Conservation (phyloP, 2,797 vertebrate species). For the Aulostomus chinensis region DNA sequence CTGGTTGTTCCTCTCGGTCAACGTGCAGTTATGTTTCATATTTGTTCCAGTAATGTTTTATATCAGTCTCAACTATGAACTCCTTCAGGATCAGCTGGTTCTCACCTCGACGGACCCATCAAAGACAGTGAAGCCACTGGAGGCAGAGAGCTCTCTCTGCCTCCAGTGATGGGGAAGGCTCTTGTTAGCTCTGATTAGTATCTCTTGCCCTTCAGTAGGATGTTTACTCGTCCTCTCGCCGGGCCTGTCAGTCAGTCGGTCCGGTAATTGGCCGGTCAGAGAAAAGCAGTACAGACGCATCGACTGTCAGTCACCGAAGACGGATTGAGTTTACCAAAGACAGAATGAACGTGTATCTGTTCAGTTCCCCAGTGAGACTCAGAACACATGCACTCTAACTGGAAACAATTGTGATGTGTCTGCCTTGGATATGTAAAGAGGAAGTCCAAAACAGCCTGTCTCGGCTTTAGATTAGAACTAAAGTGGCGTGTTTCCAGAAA, state of each 20-base stretch:
- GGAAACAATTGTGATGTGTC: slow-evolving; percentile 26
- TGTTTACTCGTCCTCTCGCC: slow-evolving; percentile 18
- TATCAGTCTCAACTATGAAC: neutral
- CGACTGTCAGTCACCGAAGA: slow-evolving; percentile 13
- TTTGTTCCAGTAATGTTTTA: too few species aligned
- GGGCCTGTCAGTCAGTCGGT: slow-evolving; percentile 34
- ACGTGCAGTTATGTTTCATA: too few species aligned
- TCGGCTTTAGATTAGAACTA: slow-evolving; percentile 31
- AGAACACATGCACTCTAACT: neutral
- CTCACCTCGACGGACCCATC: neutral
- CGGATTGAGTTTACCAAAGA: neutral
- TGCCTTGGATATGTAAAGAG: slow-evolving; percentile 17
- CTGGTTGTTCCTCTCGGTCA: too few species aligned
- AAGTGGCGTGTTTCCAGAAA: slow-evolving; percentile 46
- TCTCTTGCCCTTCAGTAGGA: slow-evolving; percentile 34
- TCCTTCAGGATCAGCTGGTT: neutral
- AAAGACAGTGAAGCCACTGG: too few species aligned
- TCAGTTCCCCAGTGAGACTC: slow-evolving; percentile 9
- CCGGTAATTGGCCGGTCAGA: slow-evolving; percentile 21
- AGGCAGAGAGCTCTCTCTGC: neutral
- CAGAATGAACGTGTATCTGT: neutral
- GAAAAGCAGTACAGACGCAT: slow-evolving; percentile 11
- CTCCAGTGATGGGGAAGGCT: slow-evolving; percentile 2
- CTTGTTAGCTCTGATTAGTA: slow-evolving; percentile 56
- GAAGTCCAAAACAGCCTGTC: slow-evolving; percentile 36